Evolutionary conservation across 2,797 vertebrate genomes (phyloP), one percentile per base, ranked within the genome.

Genomic region (Falco rusticolus): DNA sequence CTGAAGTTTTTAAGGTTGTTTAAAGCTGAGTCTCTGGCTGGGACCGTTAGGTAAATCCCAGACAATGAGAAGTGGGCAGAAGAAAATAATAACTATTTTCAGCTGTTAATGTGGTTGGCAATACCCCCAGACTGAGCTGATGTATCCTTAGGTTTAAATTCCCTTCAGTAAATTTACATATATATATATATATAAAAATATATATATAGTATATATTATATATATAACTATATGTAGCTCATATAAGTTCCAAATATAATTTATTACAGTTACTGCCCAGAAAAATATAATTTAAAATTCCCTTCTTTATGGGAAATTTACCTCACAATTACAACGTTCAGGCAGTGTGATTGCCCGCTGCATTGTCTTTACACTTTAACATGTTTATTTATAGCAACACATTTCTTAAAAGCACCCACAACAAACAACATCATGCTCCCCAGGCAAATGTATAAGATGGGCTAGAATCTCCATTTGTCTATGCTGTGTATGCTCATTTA

Each of bases 381-480:
- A 16, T 54, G 16, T 69, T 87, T 93, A 71, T 94, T 94, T 95
- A 91, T 74, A 89, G 64, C 57, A 87, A n/a, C n/a, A 57, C 3
- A 11, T 31, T 82, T 83, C 89, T 95, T 90, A 54, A 87, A 90
- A 85, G 37, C 47, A 75, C 22, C 24, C 51, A 68, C 41, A 90
- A 51, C 41, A 94, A 37, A 37, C 34, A 93, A 64, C 41, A 33
- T 69, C 53, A 33, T 81, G 19, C 16, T 95, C 66, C 60, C 22
- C 65, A 48, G 78, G 84, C 74, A 93, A 89, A 86, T 72, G 53
- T 61, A 16, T 54, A 68, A 93, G 72, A 83, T 75, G 43, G 61
- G 16, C 50, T 84, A 87, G 90, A 80, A 91, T 91, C 50, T 91
- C 75, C 87, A 89, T 96, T 96, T 95, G 87, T 94, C 74, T 95